These are phyloP conservation scores for Tuta absoluta DNA, from an alignment of 2,888 invertebrate genomes.

Conservation along the genomic window DNA sequence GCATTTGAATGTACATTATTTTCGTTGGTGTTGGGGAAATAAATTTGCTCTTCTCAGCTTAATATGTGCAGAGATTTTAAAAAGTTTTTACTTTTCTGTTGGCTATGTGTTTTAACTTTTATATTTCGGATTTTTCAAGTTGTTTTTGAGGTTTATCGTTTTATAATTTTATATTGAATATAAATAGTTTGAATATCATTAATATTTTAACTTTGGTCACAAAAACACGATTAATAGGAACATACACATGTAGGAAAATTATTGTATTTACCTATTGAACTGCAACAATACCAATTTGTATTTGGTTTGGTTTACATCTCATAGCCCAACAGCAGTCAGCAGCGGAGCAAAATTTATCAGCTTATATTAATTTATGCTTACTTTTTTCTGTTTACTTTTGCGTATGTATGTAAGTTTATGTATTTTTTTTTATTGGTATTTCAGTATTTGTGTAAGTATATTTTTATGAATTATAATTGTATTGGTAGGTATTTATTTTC, in stretches of 20 bases:
- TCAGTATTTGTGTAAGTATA: too few relatives aligned
- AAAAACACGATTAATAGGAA: neutral
- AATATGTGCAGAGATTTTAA: neutral
- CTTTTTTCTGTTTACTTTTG: too few relatives aligned
- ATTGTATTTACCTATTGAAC: slow-evolving; percentile 1
- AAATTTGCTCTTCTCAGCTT: neutral
- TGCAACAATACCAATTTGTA: slow-evolving; percentile 69
- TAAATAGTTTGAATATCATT: neutral
- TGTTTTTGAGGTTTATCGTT: too few relatives aligned
- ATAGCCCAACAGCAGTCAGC: slow-evolving; percentile 63
- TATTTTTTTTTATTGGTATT: too few relatives aligned
- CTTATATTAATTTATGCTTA: neutral
- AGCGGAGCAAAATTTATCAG: neutral
- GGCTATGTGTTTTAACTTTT: too few relatives aligned
- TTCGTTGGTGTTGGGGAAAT: neutral
- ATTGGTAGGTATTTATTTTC: too few relatives aligned
- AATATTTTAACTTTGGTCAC: neutral
- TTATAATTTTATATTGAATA: too few relatives aligned
- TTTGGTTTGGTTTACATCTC: slow-evolving; percentile 59
- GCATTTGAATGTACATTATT: neutral
- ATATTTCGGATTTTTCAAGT: too few relatives aligned
- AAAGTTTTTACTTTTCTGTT: neutral
- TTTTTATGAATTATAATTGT: too few relatives aligned
- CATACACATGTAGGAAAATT: neutral
- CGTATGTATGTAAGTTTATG: too few relatives aligned